phyloP scores from a whole-genome alignment of 2,888 invertebrate genomes.

The Nemapogon koenigi region DNA sequence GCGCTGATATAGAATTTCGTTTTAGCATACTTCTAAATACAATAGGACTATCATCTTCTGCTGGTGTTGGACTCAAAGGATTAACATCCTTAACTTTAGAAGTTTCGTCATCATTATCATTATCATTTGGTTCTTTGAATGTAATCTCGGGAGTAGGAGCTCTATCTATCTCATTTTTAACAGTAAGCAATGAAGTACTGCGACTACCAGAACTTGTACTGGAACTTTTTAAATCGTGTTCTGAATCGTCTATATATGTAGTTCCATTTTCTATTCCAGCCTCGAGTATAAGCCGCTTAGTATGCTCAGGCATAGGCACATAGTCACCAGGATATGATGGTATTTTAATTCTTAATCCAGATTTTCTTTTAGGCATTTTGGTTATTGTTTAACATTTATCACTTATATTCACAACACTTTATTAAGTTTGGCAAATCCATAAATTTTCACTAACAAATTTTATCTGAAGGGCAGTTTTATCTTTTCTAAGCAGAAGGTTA shows the following conservation, averaged over 20 bases:
- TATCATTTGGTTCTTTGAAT: constrained; percentile 24
- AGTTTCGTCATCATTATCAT: background rate
- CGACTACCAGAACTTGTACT: background rate
- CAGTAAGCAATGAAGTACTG: too few relatives aligned
- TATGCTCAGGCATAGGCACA: constrained; percentile 45
- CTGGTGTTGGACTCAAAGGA: too few relatives aligned
- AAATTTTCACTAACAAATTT: too few relatives aligned
- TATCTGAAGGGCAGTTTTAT: too few relatives aligned
- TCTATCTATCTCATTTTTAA: constrained; percentile 18
- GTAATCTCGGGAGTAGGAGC: constrained; percentile 42
- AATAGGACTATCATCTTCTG: constrained; percentile 22
- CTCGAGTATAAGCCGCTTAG: constrained; percentile 28
- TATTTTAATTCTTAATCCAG: constrained; percentile 40
- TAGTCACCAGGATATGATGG: constrained; percentile 45
- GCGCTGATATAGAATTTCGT: constrained; percentile 71
- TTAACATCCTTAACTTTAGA: too few relatives aligned
- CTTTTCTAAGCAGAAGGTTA: too few relatives aligned
- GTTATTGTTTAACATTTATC: background rate
- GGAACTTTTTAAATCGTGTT: constrained; percentile 4
- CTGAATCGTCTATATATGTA: constrained; percentile 27
- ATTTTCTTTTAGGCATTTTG: constrained; percentile 27
- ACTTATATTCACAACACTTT: too few relatives aligned
- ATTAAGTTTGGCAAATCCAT: too few relatives aligned
- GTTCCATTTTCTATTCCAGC: constrained; percentile 23
- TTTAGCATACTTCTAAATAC: constrained; percentile 35